Base-by-base conservation (phyloP, 2,888 invertebrate species). In the Carterocephalus palaemon region DNA sequence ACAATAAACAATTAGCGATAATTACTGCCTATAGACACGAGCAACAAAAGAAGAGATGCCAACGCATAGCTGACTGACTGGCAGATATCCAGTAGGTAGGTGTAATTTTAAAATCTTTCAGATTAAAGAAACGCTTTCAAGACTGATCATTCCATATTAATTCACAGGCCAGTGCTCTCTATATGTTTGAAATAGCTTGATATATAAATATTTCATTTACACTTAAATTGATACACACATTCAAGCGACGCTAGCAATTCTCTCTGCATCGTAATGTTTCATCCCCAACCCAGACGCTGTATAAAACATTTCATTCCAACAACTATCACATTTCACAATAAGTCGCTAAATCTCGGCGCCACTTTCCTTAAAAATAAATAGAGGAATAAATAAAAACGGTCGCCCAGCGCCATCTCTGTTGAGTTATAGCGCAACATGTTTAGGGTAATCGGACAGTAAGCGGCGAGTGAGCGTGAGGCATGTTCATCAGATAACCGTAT, bases 401-500 rank as follows among this genome's bases (percentile, higher is more conserved):
- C 15, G 16, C n/a, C 34, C 33, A 42, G 34, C 42, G 42, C 42
- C 42, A 42, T 42, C 42, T 42, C 22, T 13, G n/a, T 26, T 34
- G 42, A 42, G 28, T 42, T 34, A 42, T 34, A 10, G 34, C 34
- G 34, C 28, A 34, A 42, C 42, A 42, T 42, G 42, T 42, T 42
- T 42, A 42, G 42, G 42, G 42, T 42, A 42, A 42, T 42, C 42
- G 42, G 42, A 42, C 42, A 42, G 42, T 42, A 42, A 42, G 42
- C 42, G 42, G 34, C 34, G 42, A 42, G 33, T 41, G 41, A 34
- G 42, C 33, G 26, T 42, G 72, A 72, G 57, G 60, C 59, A 71
- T 63, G 59, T 57, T 53, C 64, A 74, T 74, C 73, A 54, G 73
- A 75, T 75, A 71, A 62, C 49, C 47, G 39, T 42, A 56, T 56